phyloP scores from a whole-genome alignment of 2,888 invertebrate genomes.

The Dorcus parallelipipedus region DNA sequence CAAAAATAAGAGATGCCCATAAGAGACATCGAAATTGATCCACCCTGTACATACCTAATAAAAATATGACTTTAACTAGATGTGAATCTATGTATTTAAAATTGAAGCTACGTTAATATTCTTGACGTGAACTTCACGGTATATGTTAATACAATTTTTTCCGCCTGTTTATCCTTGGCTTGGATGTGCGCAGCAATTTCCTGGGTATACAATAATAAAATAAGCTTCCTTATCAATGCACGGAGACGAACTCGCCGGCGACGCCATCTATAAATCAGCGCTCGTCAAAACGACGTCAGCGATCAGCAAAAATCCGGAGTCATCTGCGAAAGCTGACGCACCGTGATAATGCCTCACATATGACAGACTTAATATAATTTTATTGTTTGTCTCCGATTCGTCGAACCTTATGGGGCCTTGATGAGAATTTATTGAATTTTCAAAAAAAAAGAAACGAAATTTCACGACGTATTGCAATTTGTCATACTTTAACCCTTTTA shows the following conservation, averaged over 20 bases:
- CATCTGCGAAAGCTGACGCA: not conserved
- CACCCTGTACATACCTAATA: no score
- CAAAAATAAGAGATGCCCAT: no score
- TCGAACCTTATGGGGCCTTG: not conserved
- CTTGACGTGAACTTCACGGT: no score
- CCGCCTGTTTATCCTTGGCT: not conserved
- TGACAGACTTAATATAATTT: slow-evolving; percentile 30
- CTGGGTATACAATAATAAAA: not conserved
- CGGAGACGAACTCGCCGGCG: not conserved
- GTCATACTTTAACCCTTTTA: not conserved
- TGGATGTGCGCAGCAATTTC: not conserved
- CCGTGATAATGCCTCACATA: slow-evolving; percentile 15
- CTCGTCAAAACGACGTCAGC: not conserved
- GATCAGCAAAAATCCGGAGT: no score
- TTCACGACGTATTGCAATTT: not conserved
- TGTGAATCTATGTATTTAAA: no score
- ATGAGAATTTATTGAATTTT: not conserved
- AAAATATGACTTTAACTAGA: no score
- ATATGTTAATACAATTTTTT: not conserved
- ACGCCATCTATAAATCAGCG: not conserved
- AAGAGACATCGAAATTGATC: no score
- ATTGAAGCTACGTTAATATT: no score
- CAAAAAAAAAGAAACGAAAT: not conserved
- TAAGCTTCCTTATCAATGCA: no score
- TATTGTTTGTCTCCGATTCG: slow-evolving; percentile 25